Conservation (phyloP, 2,113 vertebrate species). For the Paralichthys olivaceus region DNA sequence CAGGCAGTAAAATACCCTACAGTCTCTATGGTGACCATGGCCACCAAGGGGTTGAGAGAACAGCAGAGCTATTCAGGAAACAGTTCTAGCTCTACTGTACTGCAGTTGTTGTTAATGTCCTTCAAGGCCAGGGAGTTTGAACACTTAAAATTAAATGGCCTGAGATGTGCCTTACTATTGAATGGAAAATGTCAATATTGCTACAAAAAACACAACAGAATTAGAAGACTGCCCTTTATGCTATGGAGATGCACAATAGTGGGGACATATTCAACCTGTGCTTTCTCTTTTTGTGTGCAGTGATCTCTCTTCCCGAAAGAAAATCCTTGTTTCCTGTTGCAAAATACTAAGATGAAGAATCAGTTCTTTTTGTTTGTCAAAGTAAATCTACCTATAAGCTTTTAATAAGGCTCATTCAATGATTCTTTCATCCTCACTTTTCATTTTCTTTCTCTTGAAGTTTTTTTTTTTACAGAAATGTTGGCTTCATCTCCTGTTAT, state of each 20-base stretch:
- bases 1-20: not conserved
- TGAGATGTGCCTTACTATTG: no score
- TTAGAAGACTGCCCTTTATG: not conserved
- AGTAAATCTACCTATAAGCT: not conserved
- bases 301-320: not conserved
- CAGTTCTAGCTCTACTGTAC: not conserved
- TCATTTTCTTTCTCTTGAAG: constrained; percentile 1
- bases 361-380: not conserved
- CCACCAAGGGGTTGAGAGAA: not conserved
- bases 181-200: not conserved
- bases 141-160: no score
- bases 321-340: no score
- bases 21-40: not conserved
- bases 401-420: not conserved
- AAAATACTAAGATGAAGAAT: no score
- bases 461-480: no score
- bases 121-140: no score
- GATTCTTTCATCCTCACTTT: not conserved
- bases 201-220: not conserved
- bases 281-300: not conserved
- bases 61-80: not conserved
- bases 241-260: not conserved
- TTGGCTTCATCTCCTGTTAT: constrained; percentile 11
- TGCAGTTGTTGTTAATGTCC: not conserved
- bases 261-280: not conserved